These are phyloP conservation scores for Phyto melanocephala DNA, from an alignment of 2,888 invertebrate genomes.

Conservation along the genomic window DNA sequence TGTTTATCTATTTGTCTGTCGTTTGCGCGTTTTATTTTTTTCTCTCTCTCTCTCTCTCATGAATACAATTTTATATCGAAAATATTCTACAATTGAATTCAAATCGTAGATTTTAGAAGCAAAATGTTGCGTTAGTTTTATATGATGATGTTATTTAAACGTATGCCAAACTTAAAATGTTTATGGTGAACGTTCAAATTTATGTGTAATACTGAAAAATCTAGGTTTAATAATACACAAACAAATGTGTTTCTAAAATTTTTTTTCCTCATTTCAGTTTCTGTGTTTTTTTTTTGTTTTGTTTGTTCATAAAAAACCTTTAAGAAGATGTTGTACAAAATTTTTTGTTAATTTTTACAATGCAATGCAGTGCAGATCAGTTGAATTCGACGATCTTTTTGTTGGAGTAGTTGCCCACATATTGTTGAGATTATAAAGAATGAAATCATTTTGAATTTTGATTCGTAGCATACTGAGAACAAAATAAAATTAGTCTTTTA, in stretches of 20 bases:
- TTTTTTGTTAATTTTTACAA: conserved; percentile 31
- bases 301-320: conserved; percentile 49
- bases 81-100: conserved; percentile 28
- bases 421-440: conserved; percentile 35
- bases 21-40: background rate
- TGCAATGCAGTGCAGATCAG: conserved; percentile 40
- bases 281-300: conserved; percentile 26
- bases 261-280: conserved; percentile 9
- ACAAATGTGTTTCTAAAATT: conserved; percentile 32
- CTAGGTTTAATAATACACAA: conserved; percentile 49
- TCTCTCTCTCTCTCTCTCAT: no score
- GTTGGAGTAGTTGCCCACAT: background rate
- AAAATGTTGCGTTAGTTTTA: conserved; percentile 61
- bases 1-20: conserved; percentile 16
- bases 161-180: conserved; percentile 64
- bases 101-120: conserved; percentile 28
- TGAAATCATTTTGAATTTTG: conserved; percentile 6
- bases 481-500: background rate
- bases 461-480: background rate
- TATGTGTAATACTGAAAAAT: conserved; percentile 63
- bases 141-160: conserved; percentile 63
- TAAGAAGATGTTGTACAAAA: conserved; percentile 60
- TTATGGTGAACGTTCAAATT: conserved; percentile 63
- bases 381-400: background rate
- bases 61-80: conserved; percentile 22